Evolutionary conservation across 2,888 invertebrate genomes (phyloP), one percentile per base, ranked within the genome.

Genomic region (Drosophila formosana): DNA sequence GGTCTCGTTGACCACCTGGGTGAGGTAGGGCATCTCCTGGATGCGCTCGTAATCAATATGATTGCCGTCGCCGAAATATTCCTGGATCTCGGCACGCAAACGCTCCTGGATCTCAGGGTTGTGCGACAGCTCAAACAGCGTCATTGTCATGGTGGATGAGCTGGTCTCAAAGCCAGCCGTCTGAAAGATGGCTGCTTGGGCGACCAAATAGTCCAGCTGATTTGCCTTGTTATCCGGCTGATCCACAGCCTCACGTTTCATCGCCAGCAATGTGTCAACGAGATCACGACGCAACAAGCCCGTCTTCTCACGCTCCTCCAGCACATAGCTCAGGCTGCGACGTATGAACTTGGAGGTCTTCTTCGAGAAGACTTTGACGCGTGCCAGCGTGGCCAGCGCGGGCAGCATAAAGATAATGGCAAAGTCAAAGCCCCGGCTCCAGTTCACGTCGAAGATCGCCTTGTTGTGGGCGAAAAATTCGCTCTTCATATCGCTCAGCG

Each of bases 251-350:
- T 81, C 72, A 0, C 88, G 79, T 28, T 89, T 92, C 39, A 93
- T 65, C 3, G 91, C 88, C 53, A 93, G 64, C 6, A 94, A 75
- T 3, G 92, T 77, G 60, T 94, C 93, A 8, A 94, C 87, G 0
- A 94, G 90, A 78, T 94, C 94, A 34, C 92, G 90, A 0, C 87
- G 81, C 13, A 39, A 34, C 4, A 74, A 13, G 1, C 92, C 92
- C 2, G 90, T 89, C 26, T 85, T 78, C 49, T 91, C 90, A 3
- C 94, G 89, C 4, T 91, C 83, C 0, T 82, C 70, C 4, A 93
- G 84, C 0, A 92, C 91, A 7, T 89, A 82, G 71, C 83, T 90
- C 2, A 94, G 85, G 2, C 86, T 80, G 0, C 55, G 55, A 1
- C 90, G 74, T 0, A 94, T 49, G 45, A 93, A 93, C 1, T 70